Conservation (phyloP, 2,888 invertebrate genomes). For the Tenthredo scrophulariae region DNA sequence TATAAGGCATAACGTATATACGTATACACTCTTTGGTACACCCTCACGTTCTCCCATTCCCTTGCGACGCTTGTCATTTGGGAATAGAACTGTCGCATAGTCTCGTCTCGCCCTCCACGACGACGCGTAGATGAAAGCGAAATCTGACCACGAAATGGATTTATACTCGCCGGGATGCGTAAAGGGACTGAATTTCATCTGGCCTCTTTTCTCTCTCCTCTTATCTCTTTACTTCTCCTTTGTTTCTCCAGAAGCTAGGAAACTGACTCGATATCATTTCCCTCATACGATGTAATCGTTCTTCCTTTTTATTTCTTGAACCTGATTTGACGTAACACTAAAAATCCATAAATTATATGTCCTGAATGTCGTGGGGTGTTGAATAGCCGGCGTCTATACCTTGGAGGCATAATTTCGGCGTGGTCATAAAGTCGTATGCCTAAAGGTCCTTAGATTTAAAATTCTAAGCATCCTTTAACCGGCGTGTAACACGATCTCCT, state of each 20-base stretch:
- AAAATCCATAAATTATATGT: conserved; percentile 6
- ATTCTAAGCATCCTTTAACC: conserved; percentile 52
- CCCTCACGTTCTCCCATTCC: conserved; percentile 13
- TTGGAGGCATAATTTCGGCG: conserved; percentile 22
- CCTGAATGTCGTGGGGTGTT: not conserved
- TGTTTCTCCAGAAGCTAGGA: not conserved
- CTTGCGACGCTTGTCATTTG: conserved; percentile 66
- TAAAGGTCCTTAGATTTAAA: conserved; percentile 22
- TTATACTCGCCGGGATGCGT: conserved; percentile 67
- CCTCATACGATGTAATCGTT: not conserved
- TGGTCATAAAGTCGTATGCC: conserved; percentile 14
- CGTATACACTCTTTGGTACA: not conserved
- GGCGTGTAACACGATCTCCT: conserved; percentile 51
- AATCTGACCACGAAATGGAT: conserved; percentile 74
- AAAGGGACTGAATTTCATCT: conserved; percentile 58
- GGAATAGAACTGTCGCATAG: conserved; percentile 72
- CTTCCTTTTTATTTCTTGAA: not conserved
- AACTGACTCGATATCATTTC: not conserved
- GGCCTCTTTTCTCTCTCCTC: not conserved
- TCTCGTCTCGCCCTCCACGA: conserved; percentile 66
- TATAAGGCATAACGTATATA: not conserved
- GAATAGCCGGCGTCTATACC: not conserved
- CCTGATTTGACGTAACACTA: not conserved
- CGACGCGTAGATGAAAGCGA: conserved; percentile 74
- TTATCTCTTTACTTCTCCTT: not conserved